Evolutionary conservation across 2,113 vertebrate species (phyloP), one percentile per base, ranked within the genome.

Genomic region (Dolichotis patagonum): DNA sequence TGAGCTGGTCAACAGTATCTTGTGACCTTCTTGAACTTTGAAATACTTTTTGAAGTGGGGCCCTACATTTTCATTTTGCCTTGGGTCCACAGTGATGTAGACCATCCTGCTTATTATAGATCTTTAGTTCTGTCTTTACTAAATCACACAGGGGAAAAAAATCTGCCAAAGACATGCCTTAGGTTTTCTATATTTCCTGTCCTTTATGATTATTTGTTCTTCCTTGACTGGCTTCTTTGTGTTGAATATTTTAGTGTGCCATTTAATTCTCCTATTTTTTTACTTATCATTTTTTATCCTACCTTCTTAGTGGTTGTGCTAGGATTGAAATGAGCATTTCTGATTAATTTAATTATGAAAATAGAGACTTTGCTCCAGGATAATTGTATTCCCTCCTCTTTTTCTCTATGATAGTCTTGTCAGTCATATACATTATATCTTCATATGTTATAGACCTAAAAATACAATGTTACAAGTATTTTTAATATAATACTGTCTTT

Each of bases 311-410:
- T 10, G 13, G 24, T 43, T 82, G 24, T 49, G 67, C 22, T n/a
- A 94, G 28, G 7, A 30, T 73, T 78, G 62, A 26, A 91, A 65
- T 82, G 65, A 46, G 5, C n/a, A 63, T 87, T 73, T 88, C 32
- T 46, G 6, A 75, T 73, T 49, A 78, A 91, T 60, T 87, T 85
- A 26, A 83, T 78, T 58, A 86, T 28, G 56, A 85, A 97, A 92
- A 60, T n/a, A 87, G 56, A 63, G 77, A 88, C 4, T 84, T 90
- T 38, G 1, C 24, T 73, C 10, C 69, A 85, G 7, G 38, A 6
- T 52, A 86, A 85, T 87, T 85, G 10, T 7, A 65, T 58, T 49
- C 10, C 49, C 1, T 82, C 32, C 30, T 65, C 12, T 49, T 5
- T 41, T 35, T 26, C n/a, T 69, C 75, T 71, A 81, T 82, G 62